Base-by-base conservation (phyloP, 64 coral and sea anemone species). In the Actinia equina region DNA sequence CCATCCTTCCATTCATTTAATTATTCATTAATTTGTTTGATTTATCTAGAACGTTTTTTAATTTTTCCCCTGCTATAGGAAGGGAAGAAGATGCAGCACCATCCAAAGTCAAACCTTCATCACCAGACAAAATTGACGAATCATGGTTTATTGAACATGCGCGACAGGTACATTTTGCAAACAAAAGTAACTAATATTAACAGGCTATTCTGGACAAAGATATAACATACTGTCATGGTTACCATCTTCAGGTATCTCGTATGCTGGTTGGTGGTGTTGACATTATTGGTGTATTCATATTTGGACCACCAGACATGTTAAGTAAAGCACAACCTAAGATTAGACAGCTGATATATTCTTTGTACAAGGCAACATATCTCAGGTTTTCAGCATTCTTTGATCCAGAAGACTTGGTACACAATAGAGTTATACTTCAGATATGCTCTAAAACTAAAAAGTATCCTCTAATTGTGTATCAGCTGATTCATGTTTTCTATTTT, bases 361-460 rank as follows among this genome's bases (percentile, higher is more conserved):
- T 91, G 53, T 80, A 82, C 71, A 91, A 91, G 58, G 59, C 20
- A 80, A 78, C 86, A 14, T 61, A 87, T 27, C 54, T 80, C 58
- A 91, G 80, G 78, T 27, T 77, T 87, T 45, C 83, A 11, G 85
- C 89, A 16, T 91, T 86, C 54, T 91, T 91, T 91, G 49, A 84
- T 41, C 49, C 82, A 45, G 76, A 87, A 69, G 77, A 82, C 15
- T 45, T 87, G 45, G 86, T 79, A 52, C 57, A 82, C 57, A 80
- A 71, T 7, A 91, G 89, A 91, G 77, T 91, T 26, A 5, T 91
- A n/a, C 77, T 91, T 46, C 89, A 91, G 18, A 91, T 91, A 80
- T 91, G 89, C 41, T 91, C 89, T 53, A 18, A 58, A 87, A 91
- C 89, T 60, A 91, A 91, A 82, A 91, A 91, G 89, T 91, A 91